phyloP scores from a whole-genome alignment of 2,113 vertebrate genomes.

The Myanophis thanlyinensis region DNA sequence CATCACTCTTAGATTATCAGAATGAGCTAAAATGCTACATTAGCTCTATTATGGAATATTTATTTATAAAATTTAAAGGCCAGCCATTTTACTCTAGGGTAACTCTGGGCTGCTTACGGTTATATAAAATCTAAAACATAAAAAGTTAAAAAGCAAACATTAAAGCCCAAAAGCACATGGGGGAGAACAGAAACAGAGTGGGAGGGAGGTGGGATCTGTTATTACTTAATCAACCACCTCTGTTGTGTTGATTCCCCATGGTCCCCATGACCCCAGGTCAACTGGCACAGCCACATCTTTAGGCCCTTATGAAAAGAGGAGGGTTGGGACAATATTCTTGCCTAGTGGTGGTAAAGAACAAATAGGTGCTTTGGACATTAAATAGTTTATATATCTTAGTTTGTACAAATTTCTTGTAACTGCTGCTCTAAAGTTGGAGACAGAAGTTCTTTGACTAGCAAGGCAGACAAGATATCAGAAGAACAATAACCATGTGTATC shows the following conservation, averaged over 20 bases:
- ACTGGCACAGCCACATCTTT: not conserved
- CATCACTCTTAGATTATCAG: not conserved
- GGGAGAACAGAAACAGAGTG: not conserved
- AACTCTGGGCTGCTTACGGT: not conserved
- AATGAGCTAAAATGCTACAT: not conserved
- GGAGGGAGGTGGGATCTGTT: not conserved
- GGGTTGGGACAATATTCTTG: not conserved
- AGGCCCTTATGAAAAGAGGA: not conserved
- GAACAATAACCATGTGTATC: not conserved
- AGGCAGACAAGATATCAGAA: too few relatives aligned
- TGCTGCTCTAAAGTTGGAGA: not conserved
- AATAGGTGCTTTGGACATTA: not conserved
- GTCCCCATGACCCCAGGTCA: rapidly evolving
- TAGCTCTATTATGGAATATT: not conserved
- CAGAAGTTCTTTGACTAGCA: not conserved
- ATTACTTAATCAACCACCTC: not conserved
- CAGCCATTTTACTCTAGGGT: not conserved
- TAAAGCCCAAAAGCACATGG: not conserved
- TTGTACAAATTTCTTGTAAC: not conserved
- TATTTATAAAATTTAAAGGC: not conserved
- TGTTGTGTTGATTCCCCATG: not conserved
- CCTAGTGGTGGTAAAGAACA: not conserved
- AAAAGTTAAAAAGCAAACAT: not conserved
- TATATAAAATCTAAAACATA: not conserved
- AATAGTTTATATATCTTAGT: not conserved